Evolutionary conservation across 2,888 invertebrate genomes (phyloP).

Genomic region (Trichogramma dendrolimi): DNA sequence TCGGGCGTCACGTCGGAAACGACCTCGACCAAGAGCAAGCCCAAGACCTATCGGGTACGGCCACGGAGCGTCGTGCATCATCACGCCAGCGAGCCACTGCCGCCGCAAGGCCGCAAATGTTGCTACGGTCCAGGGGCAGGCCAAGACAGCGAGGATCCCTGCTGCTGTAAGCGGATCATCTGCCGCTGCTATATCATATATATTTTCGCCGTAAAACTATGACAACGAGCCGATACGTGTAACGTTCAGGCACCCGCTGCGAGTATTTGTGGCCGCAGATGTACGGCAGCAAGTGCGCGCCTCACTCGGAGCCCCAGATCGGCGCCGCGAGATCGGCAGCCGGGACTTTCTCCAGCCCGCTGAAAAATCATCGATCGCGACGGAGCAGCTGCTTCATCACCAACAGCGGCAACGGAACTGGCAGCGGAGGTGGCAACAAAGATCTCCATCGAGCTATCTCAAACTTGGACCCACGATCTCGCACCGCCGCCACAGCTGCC

Average conservation of each 20-base stretch:
- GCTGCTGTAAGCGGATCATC: background rate
- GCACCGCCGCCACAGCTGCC: background rate
- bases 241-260: background rate
- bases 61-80: background rate
- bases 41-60: background rate
- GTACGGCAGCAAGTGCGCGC: background rate
- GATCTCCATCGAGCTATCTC: constrained; percentile 6
- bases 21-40: background rate
- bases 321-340: background rate
- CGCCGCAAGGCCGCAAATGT: background rate
- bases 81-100: background rate
- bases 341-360: background rate
- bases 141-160: background rate
- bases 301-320: constrained; percentile 17
- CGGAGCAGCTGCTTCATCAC: background rate
- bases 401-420: background rate
- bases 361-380: background rate
- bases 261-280: background rate
- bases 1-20: constrained; percentile 10
- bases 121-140: background rate
- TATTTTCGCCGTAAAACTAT: background rate
- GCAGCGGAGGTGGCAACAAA: background rate
- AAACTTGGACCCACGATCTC: constrained; percentile 9
- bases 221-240: no score
- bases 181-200: background rate